Percentiles rank a stretch among this genome's conserved stretches.
These are phyloP conservation scores for Chlorops oryzae DNA, from an alignment of 1,140 invertebrate species.

Conservation along the genomic window DNA sequence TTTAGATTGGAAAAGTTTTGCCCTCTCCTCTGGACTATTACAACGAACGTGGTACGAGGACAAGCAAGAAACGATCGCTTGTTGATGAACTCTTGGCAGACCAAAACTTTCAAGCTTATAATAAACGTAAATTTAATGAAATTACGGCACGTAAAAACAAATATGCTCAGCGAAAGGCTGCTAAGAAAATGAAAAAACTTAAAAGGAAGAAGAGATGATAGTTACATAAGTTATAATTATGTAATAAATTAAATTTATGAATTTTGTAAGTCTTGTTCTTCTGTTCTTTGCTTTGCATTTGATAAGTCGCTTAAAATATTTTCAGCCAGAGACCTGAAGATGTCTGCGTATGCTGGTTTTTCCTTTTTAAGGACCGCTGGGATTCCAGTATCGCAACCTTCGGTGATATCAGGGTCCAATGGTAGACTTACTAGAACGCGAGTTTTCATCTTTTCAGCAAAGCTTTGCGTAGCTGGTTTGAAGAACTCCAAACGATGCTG, in stretches of 20 bases:
- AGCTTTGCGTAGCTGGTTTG: conserved; percentile 52
- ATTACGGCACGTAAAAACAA: conserved; percentile 68
- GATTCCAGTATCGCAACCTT: conserved; percentile 66
- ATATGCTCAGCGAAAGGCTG: conserved; percentile 31
- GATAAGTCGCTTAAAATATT: conserved; percentile 15
- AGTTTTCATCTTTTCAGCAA: conserved; percentile 53
- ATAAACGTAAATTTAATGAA: conserved; percentile 76
- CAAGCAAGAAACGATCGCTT: conserved; percentile 79
- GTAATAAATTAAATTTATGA: background rate
- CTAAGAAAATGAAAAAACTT: conserved; percentile 43
- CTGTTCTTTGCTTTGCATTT: background rate
- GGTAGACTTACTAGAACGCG: conserved; percentile 68
- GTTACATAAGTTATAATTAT: background rate
- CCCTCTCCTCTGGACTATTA: conserved; percentile 69
- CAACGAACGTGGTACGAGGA: conserved; percentile 71
- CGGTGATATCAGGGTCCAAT: conserved; percentile 62
- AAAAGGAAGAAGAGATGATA: conserved; percentile 39
- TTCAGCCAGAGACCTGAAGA: conserved; percentile 26
- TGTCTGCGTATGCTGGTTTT: conserved; percentile 42
- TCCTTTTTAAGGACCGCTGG: conserved; percentile 70
- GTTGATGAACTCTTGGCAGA: conserved; percentile 89
- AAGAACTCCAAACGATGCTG: conserved; percentile 57
- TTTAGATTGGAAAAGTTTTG: conserved; percentile 66
- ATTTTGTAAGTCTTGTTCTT: background rate
- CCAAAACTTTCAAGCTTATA: conserved; percentile 78